A percentile compares a stretch with the other conserved stretches of the same genome.
phyloP scores from a whole-genome alignment of 2,888 invertebrate species.

The Ischnus inquisitorius region DNA sequence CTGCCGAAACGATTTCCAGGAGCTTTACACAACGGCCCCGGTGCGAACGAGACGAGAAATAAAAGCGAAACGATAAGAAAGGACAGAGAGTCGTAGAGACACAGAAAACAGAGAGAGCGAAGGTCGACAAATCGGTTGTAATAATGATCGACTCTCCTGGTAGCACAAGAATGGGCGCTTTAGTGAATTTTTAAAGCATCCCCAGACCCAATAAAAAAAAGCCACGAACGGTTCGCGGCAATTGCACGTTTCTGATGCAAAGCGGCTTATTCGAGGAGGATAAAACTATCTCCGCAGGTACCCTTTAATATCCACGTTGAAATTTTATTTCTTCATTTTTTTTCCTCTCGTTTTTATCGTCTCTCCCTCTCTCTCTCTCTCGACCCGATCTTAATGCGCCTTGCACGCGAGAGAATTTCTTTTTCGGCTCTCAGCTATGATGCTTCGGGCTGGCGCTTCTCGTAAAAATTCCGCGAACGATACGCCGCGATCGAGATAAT shows the following conservation, averaged over 20 bases:
- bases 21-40: constrained; percentile 10
- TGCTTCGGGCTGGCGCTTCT: too few relatives aligned
- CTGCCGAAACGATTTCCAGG: constrained; percentile 43
- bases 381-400: neutral
- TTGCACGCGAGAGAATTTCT: constrained; percentile 18
- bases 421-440: neutral
- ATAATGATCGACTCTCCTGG: constrained; percentile 17
- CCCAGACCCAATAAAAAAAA: constrained; percentile 3
- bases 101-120: constrained; percentile 6
- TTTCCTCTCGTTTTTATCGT: neutral
- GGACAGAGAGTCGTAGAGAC: constrained; percentile 17
- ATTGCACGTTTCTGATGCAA: constrained; percentile 39
- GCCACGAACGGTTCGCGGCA: constrained; percentile 10
- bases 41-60: constrained; percentile 17
- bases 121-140: constrained; percentile 26
- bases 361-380: neutral
- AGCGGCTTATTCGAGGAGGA: constrained; percentile 3
- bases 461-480: too few relatives aligned
- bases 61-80: constrained; percentile 44
- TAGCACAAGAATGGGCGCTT: constrained; percentile 19
- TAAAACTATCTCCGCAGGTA: constrained; percentile 6
- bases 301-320: constrained; percentile 18
- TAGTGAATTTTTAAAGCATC: constrained; percentile 42
- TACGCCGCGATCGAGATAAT: too few relatives aligned
- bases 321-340: constrained; percentile 38